Evolutionary conservation across 2,797 vertebrate genomes (phyloP).

Genomic region (Intellagama lesueurii): DNA sequence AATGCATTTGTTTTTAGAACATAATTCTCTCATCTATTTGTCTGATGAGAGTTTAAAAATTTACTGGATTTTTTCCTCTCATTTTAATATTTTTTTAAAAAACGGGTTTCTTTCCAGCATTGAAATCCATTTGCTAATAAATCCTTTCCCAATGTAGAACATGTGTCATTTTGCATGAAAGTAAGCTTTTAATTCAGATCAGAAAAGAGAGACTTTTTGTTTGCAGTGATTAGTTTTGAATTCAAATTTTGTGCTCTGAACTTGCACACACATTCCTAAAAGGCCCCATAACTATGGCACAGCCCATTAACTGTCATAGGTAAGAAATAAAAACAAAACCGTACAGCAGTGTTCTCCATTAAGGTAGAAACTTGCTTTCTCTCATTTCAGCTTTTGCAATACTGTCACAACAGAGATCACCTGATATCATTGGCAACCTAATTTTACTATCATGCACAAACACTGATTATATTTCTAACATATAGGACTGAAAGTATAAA

Average conservation of each 20-base stretch:
- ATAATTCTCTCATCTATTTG: rapidly evolving
- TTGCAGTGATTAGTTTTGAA: background rate
- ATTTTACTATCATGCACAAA: slow-evolving; percentile 15
- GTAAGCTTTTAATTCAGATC: rapidly evolving
- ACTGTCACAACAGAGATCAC: rapidly evolving
- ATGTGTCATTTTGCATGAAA: background rate
- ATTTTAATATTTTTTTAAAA: background rate
- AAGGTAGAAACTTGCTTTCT: background rate
- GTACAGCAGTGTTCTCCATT: background rate
- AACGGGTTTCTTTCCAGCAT: background rate
- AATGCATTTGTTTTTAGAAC: background rate
- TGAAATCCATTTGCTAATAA: background rate
- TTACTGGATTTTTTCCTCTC: background rate
- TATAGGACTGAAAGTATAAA: slow-evolving; percentile 2
- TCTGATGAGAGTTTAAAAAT: background rate
- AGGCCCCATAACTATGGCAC: rapidly evolving
- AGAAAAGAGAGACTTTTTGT: background rate
- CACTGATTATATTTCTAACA: background rate
- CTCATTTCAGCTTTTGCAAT: rapidly evolving
- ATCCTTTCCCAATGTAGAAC: background rate
- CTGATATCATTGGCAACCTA: background rate
- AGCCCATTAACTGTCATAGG: background rate
- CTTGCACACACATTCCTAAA: background rate
- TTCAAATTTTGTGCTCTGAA: background rate
- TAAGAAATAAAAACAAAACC: background rate